Base-by-base conservation (phyloP, 2,888 invertebrate species). In the Acronicta aceris region DNA sequence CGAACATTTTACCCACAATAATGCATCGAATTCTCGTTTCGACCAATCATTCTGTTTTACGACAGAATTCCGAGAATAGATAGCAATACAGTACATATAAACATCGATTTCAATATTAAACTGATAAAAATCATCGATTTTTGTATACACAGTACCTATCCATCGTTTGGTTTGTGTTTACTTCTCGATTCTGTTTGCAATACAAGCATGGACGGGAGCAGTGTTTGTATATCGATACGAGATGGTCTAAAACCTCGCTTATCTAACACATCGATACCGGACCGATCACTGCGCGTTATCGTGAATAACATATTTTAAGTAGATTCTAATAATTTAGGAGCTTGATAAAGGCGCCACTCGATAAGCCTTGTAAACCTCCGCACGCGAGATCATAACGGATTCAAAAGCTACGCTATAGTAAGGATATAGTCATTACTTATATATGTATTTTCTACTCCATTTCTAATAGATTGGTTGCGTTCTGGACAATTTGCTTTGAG, bases 191-290 rank as follows among this genome's bases (percentile, higher is more conserved):
- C 55, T 76, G 65, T 79, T 75, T 76, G 68, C 70, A 67, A 59
- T 73, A 66, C 61, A 73, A 67, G 69, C 65, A 68, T 58, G 71
- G 78, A 74, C 71, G 69, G 70, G 70, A 72, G 78, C 81, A 78
- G 74, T 87, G 71, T 87, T 83, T 85, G 78, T 50, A 50, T 25
- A 62, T 41, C 60, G 83, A 84, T 84, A 86, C 81, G 71, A 81
- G 81, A 83, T 82, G 75, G 74, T 71, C 78, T 74, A 67, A 80
- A 60, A 67, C 61, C 66, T 48, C 54, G 48, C 55, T 73, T 74
- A 76, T 73, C 73, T 43, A 54, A 59, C 48, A 47, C 57, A 73
- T 59, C 71, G 63, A 73, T 81, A 73, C 66, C 74, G 76, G 74
- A 74, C 71, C 75, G 79, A 81, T 79, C 76, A 75, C 74, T 62